A percentile compares a stretch with the other conserved stretches of the same genome.
Conservation (phyloP, 2,888 invertebrate species). For the Amiota communis region DNA sequence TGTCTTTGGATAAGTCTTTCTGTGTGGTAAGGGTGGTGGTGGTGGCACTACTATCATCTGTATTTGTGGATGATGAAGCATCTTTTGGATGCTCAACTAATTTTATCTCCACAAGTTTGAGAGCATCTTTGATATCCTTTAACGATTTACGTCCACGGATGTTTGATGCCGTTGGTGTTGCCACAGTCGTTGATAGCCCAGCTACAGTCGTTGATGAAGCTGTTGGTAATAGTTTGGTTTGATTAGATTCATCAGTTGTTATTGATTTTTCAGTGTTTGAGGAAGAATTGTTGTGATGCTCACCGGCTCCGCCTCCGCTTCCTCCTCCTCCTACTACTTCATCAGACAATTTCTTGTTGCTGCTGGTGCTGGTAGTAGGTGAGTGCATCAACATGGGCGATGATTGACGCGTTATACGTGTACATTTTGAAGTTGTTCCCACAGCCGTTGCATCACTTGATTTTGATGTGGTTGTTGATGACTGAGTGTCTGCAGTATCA, state of each 20-base stretch:
- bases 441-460: conserved; percentile 18
- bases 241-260: too few species aligned
- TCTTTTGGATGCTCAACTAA: conserved; percentile 40
- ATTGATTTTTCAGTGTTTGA: not conserved
- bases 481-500: too few species aligned
- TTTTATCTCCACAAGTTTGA: conserved; percentile 47
- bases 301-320: conserved; percentile 43
- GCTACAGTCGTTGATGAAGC: not conserved
- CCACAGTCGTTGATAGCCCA: conserved; percentile 11
- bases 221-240: not conserved
- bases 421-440: conserved; percentile 40
- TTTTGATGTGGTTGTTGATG: conserved; percentile 30
- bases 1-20: conserved; percentile 31
- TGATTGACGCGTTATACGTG: conserved; percentile 63
- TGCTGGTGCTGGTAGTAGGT: conserved; percentile 39
- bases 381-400: conserved; percentile 55
- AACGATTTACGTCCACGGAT: conserved; percentile 67
- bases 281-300: conserved; percentile 43
- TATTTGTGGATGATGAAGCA: conserved; percentile 43
- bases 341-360: not conserved
- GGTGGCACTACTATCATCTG: conserved; percentile 36
- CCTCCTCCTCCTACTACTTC: conserved; percentile 38
- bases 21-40: not conserved
- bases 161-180: not conserved
- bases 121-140: conserved; percentile 59